phyloP scores from a whole-genome alignment of 1,140 invertebrate genomes.

The Trichogramma pretiosum region DNA sequence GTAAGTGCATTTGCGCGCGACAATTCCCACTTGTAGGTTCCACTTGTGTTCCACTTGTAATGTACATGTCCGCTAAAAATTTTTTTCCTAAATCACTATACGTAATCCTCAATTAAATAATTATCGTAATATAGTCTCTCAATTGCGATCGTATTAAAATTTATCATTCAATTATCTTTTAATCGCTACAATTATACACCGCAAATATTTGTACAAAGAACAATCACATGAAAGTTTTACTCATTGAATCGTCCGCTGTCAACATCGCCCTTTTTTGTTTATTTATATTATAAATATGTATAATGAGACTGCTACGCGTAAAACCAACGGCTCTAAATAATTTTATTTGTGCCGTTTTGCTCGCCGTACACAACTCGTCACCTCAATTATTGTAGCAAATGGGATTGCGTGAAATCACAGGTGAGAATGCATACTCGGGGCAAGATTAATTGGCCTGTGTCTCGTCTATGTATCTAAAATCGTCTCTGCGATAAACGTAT shows the following conservation, averaged over 20 bases:
- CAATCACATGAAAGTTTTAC: conserved; percentile 45
- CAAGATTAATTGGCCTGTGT: too few relatives aligned
- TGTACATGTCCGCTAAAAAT: conserved; percentile 47
- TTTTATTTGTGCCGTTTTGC: too few relatives aligned
- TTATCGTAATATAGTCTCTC: conserved; percentile 37
- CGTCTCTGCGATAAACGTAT: too few relatives aligned
- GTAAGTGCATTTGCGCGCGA: too few relatives aligned
- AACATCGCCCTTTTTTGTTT: conserved; percentile 17
- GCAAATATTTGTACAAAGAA: conserved; percentile 48
- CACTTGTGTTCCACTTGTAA: conserved; percentile 31
- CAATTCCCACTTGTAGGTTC: too few relatives aligned
- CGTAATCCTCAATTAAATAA: conserved; percentile 18
- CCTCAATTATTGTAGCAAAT: too few relatives aligned
- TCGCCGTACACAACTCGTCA: too few relatives aligned
- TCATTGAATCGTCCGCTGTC: conserved; percentile 25
- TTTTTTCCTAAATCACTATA: conserved; percentile 20
- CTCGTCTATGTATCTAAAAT: too few relatives aligned
- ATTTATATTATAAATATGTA: too few relatives aligned
- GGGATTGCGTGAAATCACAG: too few relatives aligned
- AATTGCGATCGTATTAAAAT: conserved; percentile 48
- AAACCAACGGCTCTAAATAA: conserved; percentile 25
- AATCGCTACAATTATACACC: conserved; percentile 49
- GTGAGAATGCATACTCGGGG: too few relatives aligned
- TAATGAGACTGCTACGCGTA: too few relatives aligned
- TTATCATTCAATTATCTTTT: conserved; percentile 45